Conservation (phyloP, 2,888 invertebrate genomes). For the Elysia crispata region DNA sequence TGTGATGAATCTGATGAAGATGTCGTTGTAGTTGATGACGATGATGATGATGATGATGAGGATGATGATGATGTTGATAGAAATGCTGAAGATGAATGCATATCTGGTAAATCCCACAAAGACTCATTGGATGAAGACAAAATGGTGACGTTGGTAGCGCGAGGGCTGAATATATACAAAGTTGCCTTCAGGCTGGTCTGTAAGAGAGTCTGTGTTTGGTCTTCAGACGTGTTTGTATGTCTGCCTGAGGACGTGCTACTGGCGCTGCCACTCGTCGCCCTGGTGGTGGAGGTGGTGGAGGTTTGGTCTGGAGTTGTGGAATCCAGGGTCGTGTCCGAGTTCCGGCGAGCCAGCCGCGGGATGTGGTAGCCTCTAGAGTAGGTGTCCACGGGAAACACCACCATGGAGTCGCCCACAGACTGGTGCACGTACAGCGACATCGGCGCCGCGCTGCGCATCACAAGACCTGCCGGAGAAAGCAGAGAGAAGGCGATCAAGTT, state of each 20-base stretch:
- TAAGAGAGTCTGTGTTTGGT: no score
- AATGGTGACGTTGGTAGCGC: background rate
- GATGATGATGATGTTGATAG: background rate
- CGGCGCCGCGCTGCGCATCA: conserved; percentile 34
- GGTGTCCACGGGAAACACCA: conserved; percentile 40
- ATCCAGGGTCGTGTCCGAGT: background rate
- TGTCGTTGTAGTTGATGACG: conserved; percentile 24
- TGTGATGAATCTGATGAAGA: conserved; percentile 14
- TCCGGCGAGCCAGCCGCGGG: background rate
- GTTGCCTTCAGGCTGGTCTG: background rate
- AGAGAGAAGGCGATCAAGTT: background rate
- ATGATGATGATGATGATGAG: conserved; percentile 6
- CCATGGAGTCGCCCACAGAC: conserved; percentile 38
- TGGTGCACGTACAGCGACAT: conserved; percentile 42
- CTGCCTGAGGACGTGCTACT: no score
- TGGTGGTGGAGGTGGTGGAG: background rate
- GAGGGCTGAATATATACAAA: conserved; percentile 41
- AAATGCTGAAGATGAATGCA: background rate
- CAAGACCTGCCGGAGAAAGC: conserved; percentile 6
- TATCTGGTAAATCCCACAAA: background rate
- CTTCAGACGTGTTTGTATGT: no score
- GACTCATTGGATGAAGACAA: background rate
- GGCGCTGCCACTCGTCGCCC: no score
- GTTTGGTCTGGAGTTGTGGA: background rate
- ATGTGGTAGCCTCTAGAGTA: conserved; percentile 35